Evolutionary conservation across 2,797 vertebrate genomes (phyloP).

Genomic region (Ciconia nigra): DNA sequence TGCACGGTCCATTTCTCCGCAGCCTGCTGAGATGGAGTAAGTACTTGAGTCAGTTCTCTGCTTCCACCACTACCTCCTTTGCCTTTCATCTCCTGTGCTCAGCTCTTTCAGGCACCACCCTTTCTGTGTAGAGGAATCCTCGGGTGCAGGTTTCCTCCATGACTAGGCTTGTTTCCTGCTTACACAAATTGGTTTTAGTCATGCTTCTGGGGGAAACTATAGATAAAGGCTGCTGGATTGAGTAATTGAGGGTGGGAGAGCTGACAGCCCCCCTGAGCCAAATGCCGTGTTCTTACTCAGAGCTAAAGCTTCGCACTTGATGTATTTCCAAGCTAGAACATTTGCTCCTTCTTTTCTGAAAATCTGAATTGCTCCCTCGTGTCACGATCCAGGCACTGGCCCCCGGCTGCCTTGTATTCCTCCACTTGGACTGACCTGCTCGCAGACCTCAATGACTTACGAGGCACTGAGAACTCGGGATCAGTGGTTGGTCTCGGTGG

Average conservation of each 20-base stretch:
- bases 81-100: not conserved
- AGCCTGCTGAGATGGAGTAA: constrained; percentile 74
- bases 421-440: constrained; percentile 3
- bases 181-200: not conserved
- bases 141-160: not conserved
- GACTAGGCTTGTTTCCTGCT: not conserved
- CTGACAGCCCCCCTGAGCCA: not conserved
- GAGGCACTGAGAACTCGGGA: not conserved
- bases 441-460: not conserved
- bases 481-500: not conserved
- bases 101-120: not conserved
- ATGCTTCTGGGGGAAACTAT: not conserved
- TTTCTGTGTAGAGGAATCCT: not conserved
- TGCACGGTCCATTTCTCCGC: not conserved
- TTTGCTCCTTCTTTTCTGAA: not conserved
- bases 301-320: not conserved
- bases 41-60: not conserved
- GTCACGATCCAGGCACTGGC: constrained; percentile 51
- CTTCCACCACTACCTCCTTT: not conserved
- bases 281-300: not conserved
- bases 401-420: not conserved
- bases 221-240: not conserved
- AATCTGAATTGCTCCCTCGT: constrained; percentile 58
- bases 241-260: not conserved
- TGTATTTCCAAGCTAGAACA: not conserved